phyloP scores from a whole-genome alignment of 1,140 invertebrate genomes.

The Drosophila miranda region DNA sequence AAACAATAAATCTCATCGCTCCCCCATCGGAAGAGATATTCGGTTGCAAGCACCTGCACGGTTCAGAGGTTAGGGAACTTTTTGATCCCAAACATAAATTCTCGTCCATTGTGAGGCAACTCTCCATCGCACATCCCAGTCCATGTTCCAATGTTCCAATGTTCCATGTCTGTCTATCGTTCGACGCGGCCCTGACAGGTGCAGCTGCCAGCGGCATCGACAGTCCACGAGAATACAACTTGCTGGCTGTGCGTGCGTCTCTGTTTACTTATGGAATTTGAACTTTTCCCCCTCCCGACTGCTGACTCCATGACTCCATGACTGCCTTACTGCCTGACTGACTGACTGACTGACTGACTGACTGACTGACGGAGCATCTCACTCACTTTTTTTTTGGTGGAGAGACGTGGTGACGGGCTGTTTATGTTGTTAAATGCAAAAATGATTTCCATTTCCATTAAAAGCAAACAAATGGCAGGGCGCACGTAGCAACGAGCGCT shows the following conservation, averaged over 20 bases:
- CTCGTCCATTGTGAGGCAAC: conserved; percentile 52
- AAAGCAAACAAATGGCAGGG: conserved; percentile 65
- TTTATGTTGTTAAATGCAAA: conserved; percentile 80
- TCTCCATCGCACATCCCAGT: conserved; percentile 8
- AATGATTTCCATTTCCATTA: conserved; percentile 80
- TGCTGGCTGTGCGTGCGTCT: conserved; percentile 36
- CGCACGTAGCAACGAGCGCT: conserved; percentile 58
- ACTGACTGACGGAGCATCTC: conserved; percentile 40
- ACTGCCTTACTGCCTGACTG: conserved; percentile 1
- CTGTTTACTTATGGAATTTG: conserved; percentile 73
- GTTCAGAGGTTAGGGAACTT: conserved; percentile 69
- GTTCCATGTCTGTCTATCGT: conserved; percentile 64
- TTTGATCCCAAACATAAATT: conserved; percentile 56
- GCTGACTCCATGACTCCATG: conserved; percentile 17
- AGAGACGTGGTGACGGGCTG: conserved; percentile 50
- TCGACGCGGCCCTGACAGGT: conserved; percentile 74
- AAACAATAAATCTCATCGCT: conserved; percentile 53
- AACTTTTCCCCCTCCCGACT: conserved; percentile 54
- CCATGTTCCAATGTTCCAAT: not conserved
- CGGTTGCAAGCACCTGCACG: conserved; percentile 48
- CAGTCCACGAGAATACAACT: conserved; percentile 50
- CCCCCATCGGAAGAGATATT: conserved; percentile 42
- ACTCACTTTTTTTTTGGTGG: conserved; percentile 33
- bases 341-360: conserved; percentile 39
- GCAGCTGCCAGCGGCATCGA: conserved; percentile 65